Evolutionary conservation across 1,140 invertebrate genomes (phyloP).

Genomic region (Bombyx mandarina): DNA sequence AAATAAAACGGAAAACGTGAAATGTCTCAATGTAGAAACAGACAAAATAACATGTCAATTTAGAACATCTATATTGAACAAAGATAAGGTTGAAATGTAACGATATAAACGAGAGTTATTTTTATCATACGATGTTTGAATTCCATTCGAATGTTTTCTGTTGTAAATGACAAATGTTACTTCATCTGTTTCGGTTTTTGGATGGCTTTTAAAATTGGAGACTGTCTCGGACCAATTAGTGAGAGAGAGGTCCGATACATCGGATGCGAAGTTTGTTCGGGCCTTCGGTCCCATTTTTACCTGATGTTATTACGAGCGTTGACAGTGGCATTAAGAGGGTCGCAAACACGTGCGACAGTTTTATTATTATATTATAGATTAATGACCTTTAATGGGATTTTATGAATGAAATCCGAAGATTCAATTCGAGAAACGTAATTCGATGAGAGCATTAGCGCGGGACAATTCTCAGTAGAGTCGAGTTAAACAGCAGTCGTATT

Average conservation of each 20-base stretch:
- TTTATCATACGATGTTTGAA: constrained; percentile 27
- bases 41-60: too few species aligned
- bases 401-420: constrained; percentile 10
- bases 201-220: constrained; percentile 25
- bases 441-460: not conserved
- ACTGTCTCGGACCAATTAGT: constrained; percentile 45
- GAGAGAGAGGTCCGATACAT: constrained; percentile 40
- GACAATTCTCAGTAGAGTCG: not conserved
- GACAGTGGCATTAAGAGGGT: constrained; percentile 50
- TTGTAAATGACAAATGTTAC: constrained; percentile 34
- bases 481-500: not conserved
- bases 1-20: constrained; percentile 59
- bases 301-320: constrained; percentile 57
- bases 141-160: constrained; percentile 26
- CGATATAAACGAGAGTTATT: constrained; percentile 43
- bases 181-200: constrained; percentile 19
- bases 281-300: constrained; percentile 49
- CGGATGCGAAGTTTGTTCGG: constrained; percentile 30
- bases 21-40: constrained; percentile 53
- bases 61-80: not conserved
- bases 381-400: constrained; percentile 24
- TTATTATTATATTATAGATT: constrained; percentile 23
- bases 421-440: not conserved
- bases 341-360: constrained; percentile 29
- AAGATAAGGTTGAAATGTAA: constrained; percentile 34